Conservation (phyloP, 2,113 vertebrate genomes). For the Columba janthina region DNA sequence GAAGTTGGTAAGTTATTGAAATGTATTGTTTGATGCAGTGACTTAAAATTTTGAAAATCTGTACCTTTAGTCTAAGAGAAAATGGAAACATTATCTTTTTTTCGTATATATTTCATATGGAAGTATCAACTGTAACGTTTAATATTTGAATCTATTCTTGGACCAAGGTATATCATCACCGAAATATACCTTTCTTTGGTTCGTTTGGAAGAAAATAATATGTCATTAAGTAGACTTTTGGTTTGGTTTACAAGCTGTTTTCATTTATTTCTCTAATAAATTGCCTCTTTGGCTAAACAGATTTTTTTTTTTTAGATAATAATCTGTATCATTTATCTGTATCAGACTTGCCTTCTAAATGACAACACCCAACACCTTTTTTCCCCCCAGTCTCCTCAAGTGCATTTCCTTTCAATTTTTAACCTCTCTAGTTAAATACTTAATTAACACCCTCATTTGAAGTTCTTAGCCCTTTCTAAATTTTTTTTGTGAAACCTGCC, state of each 20-base stretch:
- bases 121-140: not conserved
- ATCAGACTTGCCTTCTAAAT: not conserved
- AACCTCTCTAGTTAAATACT: not conserved
- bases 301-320: not conserved
- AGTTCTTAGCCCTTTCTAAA: not conserved
- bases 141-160: not conserved
- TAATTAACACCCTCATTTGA: not conserved
- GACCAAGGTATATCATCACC: not conserved
- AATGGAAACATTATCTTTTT: not conserved
- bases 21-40: not conserved
- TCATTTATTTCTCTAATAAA: not conserved
- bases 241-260: not conserved
- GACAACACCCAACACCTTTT: too few relatives aligned
- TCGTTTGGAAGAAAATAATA: not conserved
- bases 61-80: not conserved
- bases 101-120: not conserved
- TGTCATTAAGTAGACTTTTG: not conserved
- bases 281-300: not conserved
- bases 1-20: conserved; percentile 89
- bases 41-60: not conserved
- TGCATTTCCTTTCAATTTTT: not conserved
- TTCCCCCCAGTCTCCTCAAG: not conserved
- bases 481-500: not conserved
- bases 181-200: not conserved
- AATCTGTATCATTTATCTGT: not conserved